Evolutionary conservation across 2,113 vertebrate genomes (phyloP).

Genomic region (Paedocypris sp.): DNA sequence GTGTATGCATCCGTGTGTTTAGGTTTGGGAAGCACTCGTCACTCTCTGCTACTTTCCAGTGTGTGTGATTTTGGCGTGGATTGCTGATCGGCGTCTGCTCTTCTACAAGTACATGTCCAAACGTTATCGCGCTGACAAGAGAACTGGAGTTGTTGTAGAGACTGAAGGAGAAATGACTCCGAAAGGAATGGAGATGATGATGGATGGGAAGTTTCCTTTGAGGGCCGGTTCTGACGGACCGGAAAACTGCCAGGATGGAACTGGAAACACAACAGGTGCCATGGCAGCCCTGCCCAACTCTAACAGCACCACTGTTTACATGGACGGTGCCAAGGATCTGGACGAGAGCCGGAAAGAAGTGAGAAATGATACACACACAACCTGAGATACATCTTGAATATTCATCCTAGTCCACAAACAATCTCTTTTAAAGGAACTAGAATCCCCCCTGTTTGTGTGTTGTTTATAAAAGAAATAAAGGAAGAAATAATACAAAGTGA

Average conservation of each 20-base stretch:
- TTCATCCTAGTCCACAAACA: not conserved
- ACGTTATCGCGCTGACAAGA: conserved; percentile 84
- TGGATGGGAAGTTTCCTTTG: conserved; percentile 65
- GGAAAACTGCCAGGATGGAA: conserved; percentile 41
- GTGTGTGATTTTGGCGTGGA: conserved; percentile 88
- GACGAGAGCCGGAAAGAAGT: conserved; percentile 86
- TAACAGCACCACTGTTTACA: conserved; percentile 51
- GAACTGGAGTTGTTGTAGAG: conserved; percentile 86
- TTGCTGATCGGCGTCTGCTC: conserved; percentile 86
- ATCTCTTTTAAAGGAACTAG: not conserved
- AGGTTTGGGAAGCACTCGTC: conserved; percentile 88
- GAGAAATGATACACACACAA: conserved; percentile 15
- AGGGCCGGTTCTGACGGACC: conserved; percentile 35
- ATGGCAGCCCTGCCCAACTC: conserved; percentile 45
- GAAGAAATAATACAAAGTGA: no score
- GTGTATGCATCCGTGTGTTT: conserved; percentile 8
- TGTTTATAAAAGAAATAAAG: no score
- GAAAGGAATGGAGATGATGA: conserved; percentile 68
- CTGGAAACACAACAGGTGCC: not conserved
- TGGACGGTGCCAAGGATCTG: conserved; percentile 75
- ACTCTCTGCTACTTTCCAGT: conserved; percentile 86
- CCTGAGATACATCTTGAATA: not conserved
- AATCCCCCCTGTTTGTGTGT: no score
- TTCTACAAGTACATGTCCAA: conserved; percentile 98
- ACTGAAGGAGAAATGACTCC: conserved; percentile 76